Evolutionary conservation across 23 tunicate species (phyloP).

Genomic region (Oikopleura dioica): DNA sequence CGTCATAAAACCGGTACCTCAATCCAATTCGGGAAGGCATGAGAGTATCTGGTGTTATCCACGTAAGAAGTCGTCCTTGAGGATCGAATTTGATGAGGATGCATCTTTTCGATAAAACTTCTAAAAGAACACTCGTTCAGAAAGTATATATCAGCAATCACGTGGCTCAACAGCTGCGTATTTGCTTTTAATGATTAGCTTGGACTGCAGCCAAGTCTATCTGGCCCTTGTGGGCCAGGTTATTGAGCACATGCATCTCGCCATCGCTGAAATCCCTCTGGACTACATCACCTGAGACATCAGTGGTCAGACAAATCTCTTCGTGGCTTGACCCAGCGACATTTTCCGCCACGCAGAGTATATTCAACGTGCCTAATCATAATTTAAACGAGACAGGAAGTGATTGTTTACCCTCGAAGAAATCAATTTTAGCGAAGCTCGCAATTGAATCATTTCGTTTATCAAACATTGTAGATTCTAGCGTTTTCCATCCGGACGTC

Average conservation of each 20-base stretch:
- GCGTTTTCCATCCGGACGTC: background rate
- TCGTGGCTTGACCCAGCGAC: slow-evolving; percentile 3
- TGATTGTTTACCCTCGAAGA: background rate
- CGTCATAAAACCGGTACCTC: no score
- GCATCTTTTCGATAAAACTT: background rate
- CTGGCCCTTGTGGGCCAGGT: no score
- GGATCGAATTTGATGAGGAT: background rate
- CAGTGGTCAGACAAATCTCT: slow-evolving; percentile 4
- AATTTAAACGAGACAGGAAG: background rate
- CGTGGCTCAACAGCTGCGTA: no score
- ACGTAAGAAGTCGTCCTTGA: background rate
- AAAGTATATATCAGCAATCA: no score
- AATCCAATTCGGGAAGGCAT: no score
- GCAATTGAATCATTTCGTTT: slow-evolving; percentile 6
- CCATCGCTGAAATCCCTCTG: no score
- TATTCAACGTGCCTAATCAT: background rate
- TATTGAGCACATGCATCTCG: no score
- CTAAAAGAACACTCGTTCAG: no score
- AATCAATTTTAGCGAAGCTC: background rate
- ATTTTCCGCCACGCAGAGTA: slow-evolving; percentile 7
- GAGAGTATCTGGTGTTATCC: background rate
- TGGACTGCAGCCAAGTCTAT: no score
- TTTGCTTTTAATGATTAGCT: no score
- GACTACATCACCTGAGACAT: no score
- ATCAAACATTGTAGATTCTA: background rate